These are phyloP conservation scores for Polyommatus icarus DNA, from an alignment of 2,888 invertebrate species.

Conservation along the genomic window DNA sequence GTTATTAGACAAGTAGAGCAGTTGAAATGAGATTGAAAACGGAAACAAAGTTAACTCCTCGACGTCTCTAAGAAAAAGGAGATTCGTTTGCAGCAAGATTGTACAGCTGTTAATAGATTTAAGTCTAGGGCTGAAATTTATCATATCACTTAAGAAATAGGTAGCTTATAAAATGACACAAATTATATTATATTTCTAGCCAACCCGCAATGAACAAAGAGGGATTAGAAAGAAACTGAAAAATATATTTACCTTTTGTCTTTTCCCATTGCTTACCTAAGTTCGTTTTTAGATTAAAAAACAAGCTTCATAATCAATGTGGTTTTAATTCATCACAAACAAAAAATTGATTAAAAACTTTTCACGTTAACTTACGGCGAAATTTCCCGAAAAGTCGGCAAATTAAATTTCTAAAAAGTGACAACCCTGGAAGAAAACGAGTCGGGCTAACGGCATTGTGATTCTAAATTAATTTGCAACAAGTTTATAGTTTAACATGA, in stretches of 20 bases:
- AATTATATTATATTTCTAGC: neutral
- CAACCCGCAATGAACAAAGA: neutral
- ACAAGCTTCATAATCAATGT: neutral
- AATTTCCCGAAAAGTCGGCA: neutral
- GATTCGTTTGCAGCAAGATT: conserved; percentile 59
- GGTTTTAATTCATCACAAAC: neutral
- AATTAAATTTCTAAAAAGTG: neutral
- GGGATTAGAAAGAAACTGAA: no score
- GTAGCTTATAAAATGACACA: neutral
- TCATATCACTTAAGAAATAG: neutral
- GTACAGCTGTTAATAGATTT: conserved; percentile 50
- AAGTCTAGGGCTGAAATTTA: conserved; percentile 31
- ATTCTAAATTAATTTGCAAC: conserved; percentile 50
- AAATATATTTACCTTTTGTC: no score
- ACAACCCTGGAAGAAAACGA: conserved; percentile 36
- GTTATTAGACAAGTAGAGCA: conserved; percentile 30
- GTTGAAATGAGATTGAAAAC: conserved; percentile 52
- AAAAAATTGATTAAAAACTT: neutral
- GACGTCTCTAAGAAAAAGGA: conserved; percentile 49
- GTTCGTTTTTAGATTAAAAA: neutral
- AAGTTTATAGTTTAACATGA: conserved; percentile 40
- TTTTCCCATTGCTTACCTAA: neutral
- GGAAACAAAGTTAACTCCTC: conserved; percentile 56
- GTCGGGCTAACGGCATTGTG: conserved; percentile 46
- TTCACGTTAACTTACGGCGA: neutral